Conservation (phyloP, 2,888 invertebrate species). For the Cheilosia soror region DNA sequence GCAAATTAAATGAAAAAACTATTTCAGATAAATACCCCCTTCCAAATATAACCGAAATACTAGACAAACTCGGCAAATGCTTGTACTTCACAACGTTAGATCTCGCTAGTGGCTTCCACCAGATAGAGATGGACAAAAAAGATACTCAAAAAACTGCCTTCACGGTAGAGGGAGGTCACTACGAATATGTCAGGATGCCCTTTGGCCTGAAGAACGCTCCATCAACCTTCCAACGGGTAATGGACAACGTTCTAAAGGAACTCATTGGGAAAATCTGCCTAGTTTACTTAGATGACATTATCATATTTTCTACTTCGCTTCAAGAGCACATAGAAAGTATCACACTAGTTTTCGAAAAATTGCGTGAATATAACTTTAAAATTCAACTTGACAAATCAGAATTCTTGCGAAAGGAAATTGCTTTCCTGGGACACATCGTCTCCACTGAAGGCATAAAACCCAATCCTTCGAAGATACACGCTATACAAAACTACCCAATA, state of each 20-base stretch:
- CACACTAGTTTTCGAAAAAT: slow-evolving; percentile 22
- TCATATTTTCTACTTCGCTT: slow-evolving; percentile 30
- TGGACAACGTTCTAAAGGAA: slow-evolving; percentile 48
- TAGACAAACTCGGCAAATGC: slow-evolving; percentile 78
- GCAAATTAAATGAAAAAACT: no score
- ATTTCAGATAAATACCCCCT: no score
- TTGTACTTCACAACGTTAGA: slow-evolving; percentile 79
- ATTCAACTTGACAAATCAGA: slow-evolving; percentile 39
- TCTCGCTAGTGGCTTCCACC: slow-evolving; percentile 79
- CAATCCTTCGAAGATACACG: no score
- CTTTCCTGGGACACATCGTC: no score
- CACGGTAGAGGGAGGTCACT: slow-evolving; percentile 54
- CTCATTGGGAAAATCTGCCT: no score
- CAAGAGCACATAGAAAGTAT: slow-evolving; percentile 19
- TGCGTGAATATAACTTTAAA: slow-evolving; percentile 26
- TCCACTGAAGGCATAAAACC: no score
- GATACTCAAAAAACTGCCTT: slow-evolving; percentile 38
- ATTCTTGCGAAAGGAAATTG: slow-evolving; percentile 43
- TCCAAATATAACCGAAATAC: no score
- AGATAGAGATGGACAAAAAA: slow-evolving; percentile 76
- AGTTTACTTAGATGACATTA: slow-evolving; percentile 39
- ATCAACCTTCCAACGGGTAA: slow-evolving; percentile 58
- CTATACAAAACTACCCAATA: no score
- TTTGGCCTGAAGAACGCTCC: slow-evolving; percentile 59
- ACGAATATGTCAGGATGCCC: slow-evolving; percentile 57